Evolutionary conservation across 2,113 vertebrate species (phyloP).

Genomic region (Catharus fuscescens): DNA sequence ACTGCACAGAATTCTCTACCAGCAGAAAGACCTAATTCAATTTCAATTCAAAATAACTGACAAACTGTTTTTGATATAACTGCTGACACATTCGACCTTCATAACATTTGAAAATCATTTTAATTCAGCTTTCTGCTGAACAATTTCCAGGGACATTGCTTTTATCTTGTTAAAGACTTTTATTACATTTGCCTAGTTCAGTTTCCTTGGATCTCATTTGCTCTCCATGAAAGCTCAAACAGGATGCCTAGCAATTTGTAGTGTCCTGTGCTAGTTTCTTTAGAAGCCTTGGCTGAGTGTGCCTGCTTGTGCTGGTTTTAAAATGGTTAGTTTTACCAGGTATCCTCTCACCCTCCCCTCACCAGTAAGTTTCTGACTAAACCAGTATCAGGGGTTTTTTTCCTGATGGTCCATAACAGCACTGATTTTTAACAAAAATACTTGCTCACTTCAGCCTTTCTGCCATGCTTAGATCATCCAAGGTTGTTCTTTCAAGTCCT

Average conservation of each 20-base stretch:
- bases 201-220: background rate
- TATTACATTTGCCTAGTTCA: background rate
- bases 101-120: background rate
- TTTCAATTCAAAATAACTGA: background rate
- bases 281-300: background rate
- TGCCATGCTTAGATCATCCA: background rate
- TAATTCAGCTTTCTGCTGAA: background rate
- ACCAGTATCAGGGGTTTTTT: background rate
- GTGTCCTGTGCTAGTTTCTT: background rate
- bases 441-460: background rate
- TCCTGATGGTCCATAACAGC: background rate
- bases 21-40: background rate
- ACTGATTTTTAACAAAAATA: background rate
- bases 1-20: background rate
- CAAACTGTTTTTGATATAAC: background rate
- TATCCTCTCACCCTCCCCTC: background rate
- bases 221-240: background rate
- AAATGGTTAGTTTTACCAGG: background rate
- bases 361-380: background rate
- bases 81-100: background rate
- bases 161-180: background rate
- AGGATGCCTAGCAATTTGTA: background rate
- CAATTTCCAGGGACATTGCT: background rate
- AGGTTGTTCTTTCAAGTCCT: background rate
- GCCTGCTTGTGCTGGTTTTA: background rate